Evolutionary conservation across 2,888 invertebrate species (phyloP).

Genomic region (Drosophila tripunctata): DNA sequence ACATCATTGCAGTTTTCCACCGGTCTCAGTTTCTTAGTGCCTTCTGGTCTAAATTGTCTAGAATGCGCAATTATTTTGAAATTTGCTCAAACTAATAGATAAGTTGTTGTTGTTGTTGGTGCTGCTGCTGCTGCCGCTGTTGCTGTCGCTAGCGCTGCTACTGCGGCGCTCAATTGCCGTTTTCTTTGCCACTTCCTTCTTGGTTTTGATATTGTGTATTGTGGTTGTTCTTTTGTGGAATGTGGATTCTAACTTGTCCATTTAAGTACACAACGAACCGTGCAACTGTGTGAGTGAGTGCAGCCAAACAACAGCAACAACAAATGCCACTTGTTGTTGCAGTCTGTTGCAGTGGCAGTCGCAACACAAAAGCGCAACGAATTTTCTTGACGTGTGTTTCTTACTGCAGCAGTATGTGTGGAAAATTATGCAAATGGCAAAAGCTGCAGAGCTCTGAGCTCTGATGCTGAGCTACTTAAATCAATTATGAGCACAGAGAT

Average conservation of each 20-base stretch:
- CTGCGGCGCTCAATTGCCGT: slow-evolving; percentile 34
- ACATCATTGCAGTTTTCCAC: slow-evolving; percentile 47
- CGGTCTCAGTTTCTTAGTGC: slow-evolving; percentile 24
- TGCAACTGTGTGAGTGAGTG: slow-evolving; percentile 34
- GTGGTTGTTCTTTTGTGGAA: slow-evolving; percentile 65
- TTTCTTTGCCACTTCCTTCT: slow-evolving; percentile 62
- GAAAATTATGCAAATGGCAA: slow-evolving; percentile 66
- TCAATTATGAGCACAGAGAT: slow-evolving; percentile 79
- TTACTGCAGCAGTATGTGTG: slow-evolving; percentile 22
- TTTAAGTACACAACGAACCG: slow-evolving; percentile 63
- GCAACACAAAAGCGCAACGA: slow-evolving; percentile 42
- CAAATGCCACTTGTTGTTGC: slow-evolving; percentile 46
- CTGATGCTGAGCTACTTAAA: slow-evolving; percentile 69
- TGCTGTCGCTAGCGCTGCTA: slow-evolving; percentile 21
- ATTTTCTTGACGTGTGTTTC: slow-evolving; percentile 38
- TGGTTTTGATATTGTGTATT: slow-evolving; percentile 39
- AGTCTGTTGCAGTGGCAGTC: slow-evolving; percentile 13
- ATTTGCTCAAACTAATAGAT: slow-evolving; percentile 74
- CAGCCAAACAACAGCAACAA: slow-evolving; percentile 22
- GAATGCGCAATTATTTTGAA: slow-evolving; percentile 73
- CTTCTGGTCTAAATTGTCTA: slow-evolving; percentile 52
- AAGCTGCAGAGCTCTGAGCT: slow-evolving; percentile 15
- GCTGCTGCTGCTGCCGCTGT: slow-evolving; percentile 19
- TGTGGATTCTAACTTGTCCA: slow-evolving; percentile 77
- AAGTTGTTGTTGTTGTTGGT: slow-evolving; percentile 29